A percentile compares a stretch with the other conserved stretches of the same genome.
Conservation (phyloP, 2,888 invertebrate species). For the Frankliniella fusca region DNA sequence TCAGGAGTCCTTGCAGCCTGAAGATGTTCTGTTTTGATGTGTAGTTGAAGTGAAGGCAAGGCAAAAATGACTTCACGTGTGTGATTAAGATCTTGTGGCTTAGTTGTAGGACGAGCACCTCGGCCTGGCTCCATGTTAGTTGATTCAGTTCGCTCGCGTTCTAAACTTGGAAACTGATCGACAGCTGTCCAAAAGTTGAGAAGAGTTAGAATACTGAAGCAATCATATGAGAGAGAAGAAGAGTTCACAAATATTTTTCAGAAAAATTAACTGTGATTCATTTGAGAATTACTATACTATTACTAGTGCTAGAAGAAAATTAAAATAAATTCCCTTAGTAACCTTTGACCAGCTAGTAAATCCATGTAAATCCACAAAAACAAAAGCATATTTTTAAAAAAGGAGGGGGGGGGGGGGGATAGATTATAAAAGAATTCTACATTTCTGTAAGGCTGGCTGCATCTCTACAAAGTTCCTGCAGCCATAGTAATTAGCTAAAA, state of each 20-base stretch:
- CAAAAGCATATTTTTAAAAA: neutral
- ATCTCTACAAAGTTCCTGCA: neutral
- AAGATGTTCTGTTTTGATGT: conserved; percentile 86
- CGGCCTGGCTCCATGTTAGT: conserved; percentile 45
- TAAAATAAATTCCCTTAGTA: neutral
- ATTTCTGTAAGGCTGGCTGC: neutral
- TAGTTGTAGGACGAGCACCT: conserved; percentile 49
- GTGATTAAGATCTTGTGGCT: conserved; percentile 73
- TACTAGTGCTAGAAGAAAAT: conserved; percentile 6
- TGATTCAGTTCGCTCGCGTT: conserved; percentile 62
- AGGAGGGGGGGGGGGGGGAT: neutral
- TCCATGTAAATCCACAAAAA: neutral
- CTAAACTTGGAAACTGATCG: conserved; percentile 84
- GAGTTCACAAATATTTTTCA: too few species aligned
- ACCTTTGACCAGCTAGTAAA: neutral
- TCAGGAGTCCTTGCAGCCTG: conserved; percentile 72
- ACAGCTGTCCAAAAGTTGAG: conserved; percentile 58
- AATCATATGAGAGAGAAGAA: too few species aligned
- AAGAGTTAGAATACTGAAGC: too few species aligned
- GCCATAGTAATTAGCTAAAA: too few species aligned
- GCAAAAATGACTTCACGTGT: conserved; percentile 95
- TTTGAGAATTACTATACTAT: neutral
- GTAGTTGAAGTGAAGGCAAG: conserved; percentile 85
- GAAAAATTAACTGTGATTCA: conserved; percentile 32
- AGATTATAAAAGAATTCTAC: neutral